Percentiles rank a stretch among this genome's conserved stretches.
Evolutionary conservation across 2,888 invertebrate species (phyloP).

Genomic region (Baronia brevicornis): DNA sequence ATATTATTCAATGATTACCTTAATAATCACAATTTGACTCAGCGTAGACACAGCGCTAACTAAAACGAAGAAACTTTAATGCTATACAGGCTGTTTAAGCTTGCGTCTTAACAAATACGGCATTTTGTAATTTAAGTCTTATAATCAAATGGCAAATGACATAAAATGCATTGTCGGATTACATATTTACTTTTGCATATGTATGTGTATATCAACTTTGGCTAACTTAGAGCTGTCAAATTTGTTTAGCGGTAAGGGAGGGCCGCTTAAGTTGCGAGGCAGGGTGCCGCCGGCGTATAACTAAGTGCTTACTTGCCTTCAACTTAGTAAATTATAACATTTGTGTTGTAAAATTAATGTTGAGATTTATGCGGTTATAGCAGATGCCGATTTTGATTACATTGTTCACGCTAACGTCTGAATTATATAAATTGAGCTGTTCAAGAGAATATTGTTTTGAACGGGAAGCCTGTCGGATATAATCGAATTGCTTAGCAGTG

Average conservation of each 20-base stretch:
- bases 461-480: conserved; percentile 44
- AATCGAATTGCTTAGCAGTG: conserved; percentile 34
- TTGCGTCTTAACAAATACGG: conserved; percentile 16
- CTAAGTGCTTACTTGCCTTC: conserved; percentile 68
- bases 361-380: conserved; percentile 57
- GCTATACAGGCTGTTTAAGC: conserved; percentile 13
- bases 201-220: conserved; percentile 63
- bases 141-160: neutral
- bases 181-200: conserved; percentile 37
- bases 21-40: conserved; percentile 68
- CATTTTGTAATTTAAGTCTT: conserved; percentile 20
- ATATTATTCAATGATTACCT: conserved; percentile 47
- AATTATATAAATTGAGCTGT: conserved; percentile 16
- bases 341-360: conserved; percentile 71
- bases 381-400: conserved; percentile 31
- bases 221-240: conserved; percentile 72
- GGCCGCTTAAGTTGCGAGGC: conserved; percentile 57
- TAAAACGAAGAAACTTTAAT: conserved; percentile 60
- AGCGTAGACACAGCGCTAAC: conserved; percentile 67
- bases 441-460: neutral
- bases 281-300: conserved; percentile 61
- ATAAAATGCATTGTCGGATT: conserved; percentile 6
- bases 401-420: conserved; percentile 11
- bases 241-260: conserved; percentile 72
- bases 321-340: conserved; percentile 70